Conservation (phyloP, 2,797 vertebrate genomes). For the Ptychadena robeensis region DNA sequence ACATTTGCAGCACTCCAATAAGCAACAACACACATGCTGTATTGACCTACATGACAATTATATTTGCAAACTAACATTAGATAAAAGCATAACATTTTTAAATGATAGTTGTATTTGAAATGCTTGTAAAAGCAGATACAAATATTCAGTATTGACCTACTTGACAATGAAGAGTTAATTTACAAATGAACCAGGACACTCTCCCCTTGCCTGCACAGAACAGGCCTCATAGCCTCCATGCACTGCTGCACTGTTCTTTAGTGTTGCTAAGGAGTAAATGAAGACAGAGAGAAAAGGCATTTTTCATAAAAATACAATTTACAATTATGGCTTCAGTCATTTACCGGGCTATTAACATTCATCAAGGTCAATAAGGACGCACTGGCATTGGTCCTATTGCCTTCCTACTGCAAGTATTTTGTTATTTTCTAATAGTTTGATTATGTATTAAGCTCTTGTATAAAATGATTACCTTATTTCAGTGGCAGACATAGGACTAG, state of each 20-base stretch:
- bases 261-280: conserved; percentile 56
- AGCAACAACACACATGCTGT: too few relatives aligned
- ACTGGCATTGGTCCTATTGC: conserved; percentile 25
- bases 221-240: conserved; percentile 22
- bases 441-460: conserved; percentile 25
- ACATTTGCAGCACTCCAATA: too few relatives aligned
- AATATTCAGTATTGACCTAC: background rate
- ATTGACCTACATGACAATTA: too few relatives aligned
- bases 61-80: too few relatives aligned
- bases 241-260: conserved; percentile 54
- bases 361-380: conserved; percentile 59
- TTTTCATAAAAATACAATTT: conserved; percentile 61
- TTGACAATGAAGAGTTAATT: background rate
- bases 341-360: conserved; percentile 60
- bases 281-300: conserved; percentile 54
- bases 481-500: background rate
- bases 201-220: conserved; percentile 1
- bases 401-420: background rate
- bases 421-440: conserved; percentile 1
- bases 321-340: conserved; percentile 56
- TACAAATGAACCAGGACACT: conserved; percentile 11
- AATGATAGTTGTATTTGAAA: too few relatives aligned
- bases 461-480: conserved; percentile 15
- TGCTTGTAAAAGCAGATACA: too few relatives aligned
- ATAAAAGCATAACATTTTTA: too few relatives aligned